phyloP scores from a whole-genome alignment of 2,113 vertebrate species.

The Stegostoma tigrinum region DNA sequence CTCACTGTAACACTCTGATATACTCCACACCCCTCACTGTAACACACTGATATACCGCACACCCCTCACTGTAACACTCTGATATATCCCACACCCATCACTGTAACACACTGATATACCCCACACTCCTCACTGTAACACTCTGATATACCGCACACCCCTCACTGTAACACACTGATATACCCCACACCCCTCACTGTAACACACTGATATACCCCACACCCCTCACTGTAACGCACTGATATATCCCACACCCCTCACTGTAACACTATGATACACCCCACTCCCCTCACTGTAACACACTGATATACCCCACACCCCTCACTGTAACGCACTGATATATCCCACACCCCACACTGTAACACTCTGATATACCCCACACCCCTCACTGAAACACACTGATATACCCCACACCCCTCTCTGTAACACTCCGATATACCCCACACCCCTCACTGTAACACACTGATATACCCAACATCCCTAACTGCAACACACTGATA shows the following conservation, averaged over 20 bases:
- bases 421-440: not conserved
- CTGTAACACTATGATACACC: not conserved
- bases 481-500: not conserved
- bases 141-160: not conserved
- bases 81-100: not conserved
- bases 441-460: not conserved
- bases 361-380: not conserved
- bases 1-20: not conserved
- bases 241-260: not conserved
- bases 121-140: not conserved
- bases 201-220: not conserved
- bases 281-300: not conserved
- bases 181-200: not conserved
- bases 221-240: not conserved
- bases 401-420: not conserved
- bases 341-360: not conserved
- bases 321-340: not conserved
- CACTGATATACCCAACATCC: not conserved
- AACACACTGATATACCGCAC: not conserved
- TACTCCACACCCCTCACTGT: not conserved
- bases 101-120: not conserved
- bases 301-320: not conserved
- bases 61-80: not conserved
- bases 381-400: constrained; percentile 2
- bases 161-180: not conserved